Base-by-base conservation (phyloP, 2,888 invertebrate species). In the Sicus ferrugineus region DNA sequence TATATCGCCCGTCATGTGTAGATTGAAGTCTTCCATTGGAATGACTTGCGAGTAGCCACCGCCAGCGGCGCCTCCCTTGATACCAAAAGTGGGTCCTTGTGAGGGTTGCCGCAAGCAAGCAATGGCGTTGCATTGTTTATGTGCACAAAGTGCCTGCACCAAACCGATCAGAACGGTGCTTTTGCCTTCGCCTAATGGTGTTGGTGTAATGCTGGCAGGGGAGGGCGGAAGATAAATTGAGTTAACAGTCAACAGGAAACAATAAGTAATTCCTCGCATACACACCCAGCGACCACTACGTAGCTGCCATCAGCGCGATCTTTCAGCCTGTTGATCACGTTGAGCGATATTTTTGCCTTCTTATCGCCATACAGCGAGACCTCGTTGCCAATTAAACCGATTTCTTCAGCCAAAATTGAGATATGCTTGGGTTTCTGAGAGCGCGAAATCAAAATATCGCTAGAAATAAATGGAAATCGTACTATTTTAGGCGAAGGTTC, bases 21-120 rank as follows among this genome's bases (percentile, higher is more conserved):
- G 89, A 87, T 99, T 99, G 86, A 99, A 98, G 79, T 99, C 98
- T 86, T 99, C 98, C 99, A 99, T 99, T 0, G 99, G 99, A 75
- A 99, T 98, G 0, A 92, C 92, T 88, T 94, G 94, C 0, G 98
- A 93, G 84, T 98, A 98, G 3, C 98, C 98, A 3, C 98, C 98
- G 21, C 98, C 99, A 2, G 99, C 99, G 7, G 99, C 98, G 1
- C 98, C 99, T 30, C 98, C 98, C 63, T 84, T 84, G 69, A 99
- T 97, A 14, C 99, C 98, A 86, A 99, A 99, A 9, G 98, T 99
- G 2, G 99, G 99, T 3, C 99, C 99, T 86, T 98, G 98, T 62
- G 97, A 98, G 1, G 99, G 98, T 82, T 99, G 99, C 1, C 99
- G 89, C 79, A 99, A 90, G 79, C 96, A 96, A 1, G 96, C 98